Evolutionary conservation across 2,113 vertebrate species (phyloP).

Genomic region (Orientallactaga bullata): DNA sequence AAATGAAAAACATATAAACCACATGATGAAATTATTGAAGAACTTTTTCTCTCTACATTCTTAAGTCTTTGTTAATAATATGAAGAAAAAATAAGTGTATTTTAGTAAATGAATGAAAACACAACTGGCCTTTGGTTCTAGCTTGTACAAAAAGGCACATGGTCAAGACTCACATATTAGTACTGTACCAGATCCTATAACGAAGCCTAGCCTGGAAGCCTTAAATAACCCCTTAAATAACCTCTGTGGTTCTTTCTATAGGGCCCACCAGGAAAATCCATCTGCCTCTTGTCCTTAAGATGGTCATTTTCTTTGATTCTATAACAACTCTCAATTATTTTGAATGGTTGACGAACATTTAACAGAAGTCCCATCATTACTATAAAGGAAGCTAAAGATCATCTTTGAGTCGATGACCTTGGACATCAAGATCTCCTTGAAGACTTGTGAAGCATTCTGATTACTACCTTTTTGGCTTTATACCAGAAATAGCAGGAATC

Average conservation of each 20-base stretch:
- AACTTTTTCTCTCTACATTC: not conserved
- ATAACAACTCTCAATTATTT: not conserved
- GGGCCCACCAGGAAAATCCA: not conserved
- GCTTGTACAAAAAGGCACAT: constrained; percentile 7
- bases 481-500: constrained; percentile 10
- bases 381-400: constrained; percentile 35
- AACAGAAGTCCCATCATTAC: not conserved
- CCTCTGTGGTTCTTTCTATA: not conserved
- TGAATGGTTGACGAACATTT: not conserved
- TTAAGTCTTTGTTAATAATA: constrained; percentile 13
- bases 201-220: not conserved
- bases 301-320: not conserved
- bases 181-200: not conserved
- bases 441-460: not conserved
- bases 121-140: constrained; percentile 12
- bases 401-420: not conserved
- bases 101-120: constrained; percentile 29
- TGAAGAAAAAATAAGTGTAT: constrained; percentile 40
- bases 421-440: not conserved
- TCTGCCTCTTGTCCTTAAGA: not conserved
- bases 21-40: not conserved
- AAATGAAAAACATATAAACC: not conserved
- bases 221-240: constrained; percentile 1
- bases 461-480: not conserved
- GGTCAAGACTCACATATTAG: not conserved